phyloP scores from a whole-genome alignment of 2,797 vertebrate species.

The Sparus aurata region DNA sequence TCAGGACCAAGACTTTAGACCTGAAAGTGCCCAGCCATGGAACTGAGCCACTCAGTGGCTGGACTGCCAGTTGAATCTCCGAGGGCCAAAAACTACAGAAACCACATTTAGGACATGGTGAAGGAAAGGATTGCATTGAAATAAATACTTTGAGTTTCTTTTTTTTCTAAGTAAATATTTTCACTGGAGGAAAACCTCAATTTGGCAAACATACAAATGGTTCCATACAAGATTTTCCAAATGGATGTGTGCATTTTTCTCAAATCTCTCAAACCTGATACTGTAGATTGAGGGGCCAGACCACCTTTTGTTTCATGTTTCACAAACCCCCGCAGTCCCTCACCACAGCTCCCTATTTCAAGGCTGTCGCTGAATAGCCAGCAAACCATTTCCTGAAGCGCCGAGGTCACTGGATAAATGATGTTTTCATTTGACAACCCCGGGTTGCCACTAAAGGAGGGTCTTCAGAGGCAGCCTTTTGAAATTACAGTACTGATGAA shows the following conservation, averaged over 20 bases:
- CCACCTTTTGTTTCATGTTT: slow-evolving; percentile 86
- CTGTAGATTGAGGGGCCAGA: slow-evolving; percentile 79
- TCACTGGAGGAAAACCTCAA: slow-evolving; percentile 83
- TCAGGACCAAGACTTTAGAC: slow-evolving; percentile 52
- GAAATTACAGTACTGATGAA: slow-evolving; percentile 85
- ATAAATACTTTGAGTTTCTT: slow-evolving; percentile 81
- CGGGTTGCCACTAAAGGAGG: slow-evolving; percentile 68
- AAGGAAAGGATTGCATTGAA: slow-evolving; percentile 78
- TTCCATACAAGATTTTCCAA: slow-evolving; percentile 82
- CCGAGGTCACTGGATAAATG: slow-evolving; percentile 82
- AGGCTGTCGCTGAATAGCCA: slow-evolving; percentile 79
- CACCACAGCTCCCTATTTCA: slow-evolving; percentile 79
- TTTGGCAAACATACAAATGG: slow-evolving; percentile 82
- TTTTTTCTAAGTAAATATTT: slow-evolving; percentile 86
- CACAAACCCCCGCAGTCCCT: slow-evolving; percentile 72
- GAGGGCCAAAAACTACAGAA: slow-evolving; percentile 75
- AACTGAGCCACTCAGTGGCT: slow-evolving; percentile 54
- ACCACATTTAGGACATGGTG: slow-evolving; percentile 78
- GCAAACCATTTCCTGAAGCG: slow-evolving; percentile 84
- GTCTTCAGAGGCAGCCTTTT: slow-evolving; percentile 77
- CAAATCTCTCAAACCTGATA: slow-evolving; percentile 83
- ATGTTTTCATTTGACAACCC: slow-evolving; percentile 83
- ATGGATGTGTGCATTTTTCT: slow-evolving; percentile 81
- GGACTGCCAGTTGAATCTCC: slow-evolving; percentile 64
- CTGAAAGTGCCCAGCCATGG: slow-evolving; percentile 53